These are phyloP conservation scores for Lithobates pipiens DNA, from an alignment of 2,797 vertebrate genomes.

Conservation along the genomic window DNA sequence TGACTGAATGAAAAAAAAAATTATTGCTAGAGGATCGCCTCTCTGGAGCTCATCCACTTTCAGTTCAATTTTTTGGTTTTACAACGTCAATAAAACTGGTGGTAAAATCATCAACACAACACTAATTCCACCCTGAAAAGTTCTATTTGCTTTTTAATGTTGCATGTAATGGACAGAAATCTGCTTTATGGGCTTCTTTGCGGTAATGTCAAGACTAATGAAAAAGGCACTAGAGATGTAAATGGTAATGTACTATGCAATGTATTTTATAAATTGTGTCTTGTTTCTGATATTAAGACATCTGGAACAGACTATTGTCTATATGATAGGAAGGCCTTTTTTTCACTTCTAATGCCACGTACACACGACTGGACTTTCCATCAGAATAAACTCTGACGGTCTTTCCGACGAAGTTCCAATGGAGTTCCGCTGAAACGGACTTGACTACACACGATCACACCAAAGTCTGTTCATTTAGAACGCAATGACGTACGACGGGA, in stretches of 20 bases:
- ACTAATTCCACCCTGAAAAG: constrained; percentile 59
- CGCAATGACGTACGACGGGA: too few species aligned
- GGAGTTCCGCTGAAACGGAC: too few species aligned
- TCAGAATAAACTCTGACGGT: too few species aligned
- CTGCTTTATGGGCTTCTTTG: constrained; percentile 49
- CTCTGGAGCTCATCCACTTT: constrained; percentile 40
- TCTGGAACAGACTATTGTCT: not conserved
- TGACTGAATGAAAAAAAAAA: constrained; percentile 53
- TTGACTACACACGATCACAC: too few species aligned
- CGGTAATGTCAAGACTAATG: constrained; percentile 55
- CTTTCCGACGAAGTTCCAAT: too few species aligned
- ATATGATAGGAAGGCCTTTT: not conserved
- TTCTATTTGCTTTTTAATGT: constrained; percentile 61
- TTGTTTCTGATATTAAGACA: not conserved
- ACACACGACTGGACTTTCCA: too few species aligned
- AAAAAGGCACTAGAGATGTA: constrained; percentile 49
- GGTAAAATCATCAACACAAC: constrained; percentile 60
- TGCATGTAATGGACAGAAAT: constrained; percentile 56
- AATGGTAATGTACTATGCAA: constrained; percentile 40
- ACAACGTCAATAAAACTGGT: constrained; percentile 54
- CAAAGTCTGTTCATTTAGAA: too few species aligned
- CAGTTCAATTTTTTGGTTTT: constrained; percentile 55
- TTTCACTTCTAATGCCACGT: not conserved
- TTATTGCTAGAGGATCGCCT: constrained; percentile 31
- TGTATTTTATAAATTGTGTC: constrained; percentile 21